Evolutionary conservation across 2,797 vertebrate genomes (phyloP).

Genomic region (Chaetodon trifasciatus): DNA sequence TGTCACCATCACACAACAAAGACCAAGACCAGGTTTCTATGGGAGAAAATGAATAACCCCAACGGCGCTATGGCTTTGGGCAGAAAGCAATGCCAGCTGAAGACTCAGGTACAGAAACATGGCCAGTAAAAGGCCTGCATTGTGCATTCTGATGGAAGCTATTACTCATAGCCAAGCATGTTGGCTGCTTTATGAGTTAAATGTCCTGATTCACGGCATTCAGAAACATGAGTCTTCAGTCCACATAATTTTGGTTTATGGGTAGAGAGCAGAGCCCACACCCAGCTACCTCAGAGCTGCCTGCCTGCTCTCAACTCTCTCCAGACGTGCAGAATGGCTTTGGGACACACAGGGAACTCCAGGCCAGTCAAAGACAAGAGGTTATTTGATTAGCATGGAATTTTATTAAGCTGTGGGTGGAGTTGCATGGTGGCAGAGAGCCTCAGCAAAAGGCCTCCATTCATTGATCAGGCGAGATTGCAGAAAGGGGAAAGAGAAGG

Average conservation of each 20-base stretch:
- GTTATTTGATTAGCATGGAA: constrained; percentile 90
- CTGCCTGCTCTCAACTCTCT: constrained; percentile 75
- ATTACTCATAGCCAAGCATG: constrained; percentile 79
- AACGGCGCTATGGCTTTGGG: constrained; percentile 28
- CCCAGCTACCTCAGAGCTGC: constrained; percentile 83
- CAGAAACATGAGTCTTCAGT: constrained; percentile 83
- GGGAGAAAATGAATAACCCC: constrained; percentile 38
- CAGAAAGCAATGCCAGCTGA: constrained; percentile 37
- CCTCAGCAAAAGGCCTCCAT: constrained; percentile 85
- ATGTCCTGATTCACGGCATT: constrained; percentile 80
- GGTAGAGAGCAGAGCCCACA: constrained; percentile 82
- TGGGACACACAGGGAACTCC: constrained; percentile 78
- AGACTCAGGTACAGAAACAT: constrained; percentile 68
- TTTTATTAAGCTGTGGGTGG: constrained; percentile 90
- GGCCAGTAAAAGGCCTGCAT: constrained; percentile 70
- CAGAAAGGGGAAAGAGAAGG: constrained; percentile 62
- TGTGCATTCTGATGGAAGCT: constrained; percentile 78
- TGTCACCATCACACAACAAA: constrained; percentile 63
- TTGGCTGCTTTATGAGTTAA: constrained; percentile 79
- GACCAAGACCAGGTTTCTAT: constrained; percentile 34
- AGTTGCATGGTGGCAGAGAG: constrained; percentile 78
- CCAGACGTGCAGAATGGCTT: constrained; percentile 74
- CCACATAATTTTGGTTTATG: constrained; percentile 87
- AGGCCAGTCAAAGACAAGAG: constrained; percentile 87
- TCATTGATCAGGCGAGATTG: constrained; percentile 85